Percentiles rank a stretch among this genome's conserved stretches.
Conservation (phyloP, 2,113 vertebrate genomes). For the Orycteropus afer region DNA sequence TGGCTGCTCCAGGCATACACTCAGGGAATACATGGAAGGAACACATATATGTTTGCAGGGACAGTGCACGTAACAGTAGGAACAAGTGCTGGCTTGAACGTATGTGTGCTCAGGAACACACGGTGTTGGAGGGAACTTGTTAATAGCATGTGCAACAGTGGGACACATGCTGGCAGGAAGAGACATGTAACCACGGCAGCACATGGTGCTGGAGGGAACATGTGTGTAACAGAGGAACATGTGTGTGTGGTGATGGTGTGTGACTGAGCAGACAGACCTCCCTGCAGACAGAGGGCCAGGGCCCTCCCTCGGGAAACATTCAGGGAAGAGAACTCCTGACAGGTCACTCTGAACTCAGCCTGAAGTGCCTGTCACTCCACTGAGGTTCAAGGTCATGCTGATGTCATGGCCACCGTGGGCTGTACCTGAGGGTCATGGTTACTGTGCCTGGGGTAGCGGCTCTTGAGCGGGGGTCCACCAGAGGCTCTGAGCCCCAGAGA, state of each 20-base stretch:
- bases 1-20: background rate
- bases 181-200: accelerated
- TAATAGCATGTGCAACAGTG: no score
- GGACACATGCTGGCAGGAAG: no score
- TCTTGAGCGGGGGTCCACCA: background rate
- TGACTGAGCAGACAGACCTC: background rate
- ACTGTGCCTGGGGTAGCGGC: background rate
- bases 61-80: no score
- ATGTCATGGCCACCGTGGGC: background rate
- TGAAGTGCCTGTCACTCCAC: background rate
- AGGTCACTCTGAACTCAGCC: background rate
- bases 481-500: background rate
- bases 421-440: background rate
- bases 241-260: no score
- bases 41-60: background rate
- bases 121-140: no score
- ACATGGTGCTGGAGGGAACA: accelerated
- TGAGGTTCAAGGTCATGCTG: background rate
- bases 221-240: background rate
- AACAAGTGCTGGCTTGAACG: no score
- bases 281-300: background rate
- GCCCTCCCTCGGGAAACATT: background rate
- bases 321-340: background rate
- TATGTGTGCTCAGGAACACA: no score
- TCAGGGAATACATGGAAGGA: background rate